A percentile compares a stretch with the other conserved stretches of the same genome.
Conservation (phyloP, 2,888 invertebrate genomes). For the Drosophila testacea region DNA sequence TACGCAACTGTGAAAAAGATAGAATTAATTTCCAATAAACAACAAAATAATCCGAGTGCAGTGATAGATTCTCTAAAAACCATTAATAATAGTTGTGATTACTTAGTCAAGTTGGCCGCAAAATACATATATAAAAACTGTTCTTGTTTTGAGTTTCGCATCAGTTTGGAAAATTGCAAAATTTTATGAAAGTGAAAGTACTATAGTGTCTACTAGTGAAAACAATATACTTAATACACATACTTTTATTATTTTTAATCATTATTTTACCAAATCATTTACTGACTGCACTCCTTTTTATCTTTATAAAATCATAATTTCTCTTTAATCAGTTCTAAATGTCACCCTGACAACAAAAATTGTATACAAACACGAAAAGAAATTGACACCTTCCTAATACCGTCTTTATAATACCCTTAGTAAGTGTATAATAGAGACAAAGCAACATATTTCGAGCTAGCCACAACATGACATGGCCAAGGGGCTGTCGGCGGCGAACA, state of each 20-base stretch:
- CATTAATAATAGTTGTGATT: slow-evolving; percentile 7
- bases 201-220: too few species aligned
- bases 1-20: slow-evolving; percentile 35
- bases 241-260: too few species aligned
- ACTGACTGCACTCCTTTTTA: too few species aligned
- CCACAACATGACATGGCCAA: slow-evolving; percentile 37
- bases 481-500: slow-evolving; percentile 13
- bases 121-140: not conserved
- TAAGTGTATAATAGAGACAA: slow-evolving; percentile 23
- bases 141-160: not conserved
- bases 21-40: slow-evolving; percentile 53
- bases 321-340: not conserved
- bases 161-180: not conserved
- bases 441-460: slow-evolving; percentile 22
- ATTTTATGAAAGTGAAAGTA: not conserved
- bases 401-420: slow-evolving; percentile 1
- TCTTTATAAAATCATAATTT: too few species aligned
- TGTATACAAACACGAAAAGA: not conserved
- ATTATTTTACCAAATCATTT: too few species aligned
- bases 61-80: not conserved
- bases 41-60: slow-evolving; percentile 23
- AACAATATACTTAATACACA: too few species aligned
- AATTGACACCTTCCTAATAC: not conserved
- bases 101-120: not conserved
- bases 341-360: not conserved